These are phyloP conservation scores for Timandra comae DNA, from an alignment of 2,888 invertebrate species.

Conservation along the genomic window DNA sequence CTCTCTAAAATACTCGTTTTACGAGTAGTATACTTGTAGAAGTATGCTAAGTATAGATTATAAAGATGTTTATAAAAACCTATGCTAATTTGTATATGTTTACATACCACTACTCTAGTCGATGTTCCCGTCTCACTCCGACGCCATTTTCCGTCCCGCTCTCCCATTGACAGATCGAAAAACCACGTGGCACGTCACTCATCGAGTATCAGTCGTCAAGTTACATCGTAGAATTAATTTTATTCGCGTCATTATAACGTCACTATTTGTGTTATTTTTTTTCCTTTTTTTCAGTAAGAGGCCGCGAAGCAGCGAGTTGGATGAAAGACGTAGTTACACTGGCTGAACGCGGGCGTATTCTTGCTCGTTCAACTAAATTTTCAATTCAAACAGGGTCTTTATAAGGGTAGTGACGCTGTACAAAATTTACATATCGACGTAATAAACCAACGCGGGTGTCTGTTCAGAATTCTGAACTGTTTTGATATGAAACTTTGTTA, in stretches of 20 bases:
- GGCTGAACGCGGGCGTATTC: constrained; percentile 60
- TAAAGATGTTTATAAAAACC: no score
- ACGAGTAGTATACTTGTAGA: no score
- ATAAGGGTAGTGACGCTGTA: constrained; percentile 76
- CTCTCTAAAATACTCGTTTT: no score
- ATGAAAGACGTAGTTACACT: constrained; percentile 73
- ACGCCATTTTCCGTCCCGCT: constrained; percentile 43
- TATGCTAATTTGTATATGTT: no score
- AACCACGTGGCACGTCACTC: constrained; percentile 46
- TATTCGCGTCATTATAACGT: constrained; percentile 7
- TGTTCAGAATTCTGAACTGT: constrained; percentile 66
- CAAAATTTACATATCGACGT: constrained; percentile 76
- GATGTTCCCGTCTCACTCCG: constrained; percentile 36
- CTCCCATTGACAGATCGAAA: constrained; percentile 60
- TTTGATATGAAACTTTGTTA: constrained; percentile 20
- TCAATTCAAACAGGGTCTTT: constrained; percentile 76
- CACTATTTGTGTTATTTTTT: constrained; percentile 13
- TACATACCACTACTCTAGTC: constrained; percentile 40
- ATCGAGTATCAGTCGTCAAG: constrained; percentile 26
- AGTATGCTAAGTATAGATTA: no score
- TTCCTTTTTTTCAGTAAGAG: constrained; percentile 30
- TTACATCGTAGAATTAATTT: constrained; percentile 12
- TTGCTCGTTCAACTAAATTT: constrained; percentile 72
- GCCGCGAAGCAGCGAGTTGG: constrained; percentile 59
- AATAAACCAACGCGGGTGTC: constrained; percentile 68